phyloP scores from a whole-genome alignment of 2,113 vertebrate species.

The Reinhardtius hippoglossoides region DNA sequence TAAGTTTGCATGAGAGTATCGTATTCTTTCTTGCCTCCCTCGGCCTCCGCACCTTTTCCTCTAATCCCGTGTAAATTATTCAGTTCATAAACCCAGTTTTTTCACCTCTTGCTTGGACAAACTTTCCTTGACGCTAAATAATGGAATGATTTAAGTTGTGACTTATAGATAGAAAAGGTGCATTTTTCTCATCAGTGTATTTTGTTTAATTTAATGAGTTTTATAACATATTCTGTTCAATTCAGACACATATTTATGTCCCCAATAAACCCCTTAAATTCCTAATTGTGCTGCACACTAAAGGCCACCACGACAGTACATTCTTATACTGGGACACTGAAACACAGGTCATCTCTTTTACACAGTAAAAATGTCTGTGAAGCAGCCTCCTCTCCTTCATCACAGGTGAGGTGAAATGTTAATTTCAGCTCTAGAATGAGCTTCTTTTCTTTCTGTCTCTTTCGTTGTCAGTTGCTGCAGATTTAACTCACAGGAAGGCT shows the following conservation, averaged over 20 bases:
- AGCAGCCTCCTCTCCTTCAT: slow-evolving; percentile 9
- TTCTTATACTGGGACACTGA: not conserved
- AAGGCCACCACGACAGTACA: not conserved
- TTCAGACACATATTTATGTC: not conserved
- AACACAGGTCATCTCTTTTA: not conserved
- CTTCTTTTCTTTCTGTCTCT: not conserved
- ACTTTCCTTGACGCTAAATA: slow-evolving; percentile 23
- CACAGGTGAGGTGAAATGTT: slow-evolving; percentile 12
- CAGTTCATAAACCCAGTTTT: slow-evolving; percentile 38
- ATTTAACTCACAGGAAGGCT: slow-evolving; percentile 49
- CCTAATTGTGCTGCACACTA: not conserved
- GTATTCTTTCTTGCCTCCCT: slow-evolving; percentile 26
- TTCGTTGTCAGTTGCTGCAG: slow-evolving; percentile 48
- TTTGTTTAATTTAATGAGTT: not conserved
- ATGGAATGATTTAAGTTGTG: slow-evolving; percentile 21
- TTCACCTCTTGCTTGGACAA: slow-evolving; percentile 20
- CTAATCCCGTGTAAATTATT: slow-evolving; percentile 53
- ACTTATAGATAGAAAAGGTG: slow-evolving; percentile 15
- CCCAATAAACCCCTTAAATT: slow-evolving; percentile 12
- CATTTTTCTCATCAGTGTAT: not conserved
- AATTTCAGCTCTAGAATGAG: slow-evolving; percentile 35
- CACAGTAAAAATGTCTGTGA: slow-evolving; percentile 1
- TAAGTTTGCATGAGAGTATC: slow-evolving; percentile 50
- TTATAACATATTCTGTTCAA: too few relatives aligned
- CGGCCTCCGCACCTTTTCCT: slow-evolving; percentile 25